phyloP scores from a whole-genome alignment of 1,140 invertebrate genomes.

The Holcopasites calliopsidis region DNA sequence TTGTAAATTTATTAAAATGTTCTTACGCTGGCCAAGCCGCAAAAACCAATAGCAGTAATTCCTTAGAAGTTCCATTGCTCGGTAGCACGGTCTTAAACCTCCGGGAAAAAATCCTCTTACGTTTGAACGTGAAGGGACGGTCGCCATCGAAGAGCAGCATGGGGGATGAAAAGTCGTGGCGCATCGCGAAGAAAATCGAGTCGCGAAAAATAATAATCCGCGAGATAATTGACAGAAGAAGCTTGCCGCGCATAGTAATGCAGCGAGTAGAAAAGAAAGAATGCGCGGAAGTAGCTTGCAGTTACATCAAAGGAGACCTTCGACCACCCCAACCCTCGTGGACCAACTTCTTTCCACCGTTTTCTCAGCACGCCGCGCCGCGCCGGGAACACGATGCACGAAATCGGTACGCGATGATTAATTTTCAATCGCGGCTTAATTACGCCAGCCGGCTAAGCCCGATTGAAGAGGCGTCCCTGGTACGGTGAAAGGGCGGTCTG shows the following conservation, averaged over 20 bases:
- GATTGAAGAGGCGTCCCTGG: constrained; percentile 53
- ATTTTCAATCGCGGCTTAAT: constrained; percentile 77
- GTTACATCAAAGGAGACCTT: constrained; percentile 28
- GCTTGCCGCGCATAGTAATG: constrained; percentile 40
- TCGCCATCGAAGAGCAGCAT: background rate
- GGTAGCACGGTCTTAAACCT: background rate
- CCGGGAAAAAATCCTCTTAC: constrained; percentile 40
- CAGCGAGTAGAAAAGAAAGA: background rate
- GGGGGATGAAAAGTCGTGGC: too few relatives aligned
- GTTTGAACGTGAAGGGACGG: background rate
- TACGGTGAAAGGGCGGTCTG: constrained; percentile 53
- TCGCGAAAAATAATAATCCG: constrained; percentile 55
- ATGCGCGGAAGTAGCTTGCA: background rate
- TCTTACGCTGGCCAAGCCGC: background rate
- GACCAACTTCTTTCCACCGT: constrained; percentile 29
- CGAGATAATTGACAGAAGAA: constrained; percentile 71
- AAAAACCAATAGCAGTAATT: background rate
- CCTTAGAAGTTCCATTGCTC: background rate
- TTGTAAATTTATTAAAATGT: background rate
- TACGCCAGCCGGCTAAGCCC: constrained; percentile 62
- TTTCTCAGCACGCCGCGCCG: background rate
- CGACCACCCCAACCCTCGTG: background rate
- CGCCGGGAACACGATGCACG: constrained; percentile 34
- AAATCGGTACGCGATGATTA: constrained; percentile 72
- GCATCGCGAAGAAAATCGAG: background rate